Percentiles rank a stretch among this genome's conserved stretches.
These are phyloP conservation scores for Cactoblastis cactorum DNA, from an alignment of 2,888 invertebrate species.

Conservation along the genomic window DNA sequence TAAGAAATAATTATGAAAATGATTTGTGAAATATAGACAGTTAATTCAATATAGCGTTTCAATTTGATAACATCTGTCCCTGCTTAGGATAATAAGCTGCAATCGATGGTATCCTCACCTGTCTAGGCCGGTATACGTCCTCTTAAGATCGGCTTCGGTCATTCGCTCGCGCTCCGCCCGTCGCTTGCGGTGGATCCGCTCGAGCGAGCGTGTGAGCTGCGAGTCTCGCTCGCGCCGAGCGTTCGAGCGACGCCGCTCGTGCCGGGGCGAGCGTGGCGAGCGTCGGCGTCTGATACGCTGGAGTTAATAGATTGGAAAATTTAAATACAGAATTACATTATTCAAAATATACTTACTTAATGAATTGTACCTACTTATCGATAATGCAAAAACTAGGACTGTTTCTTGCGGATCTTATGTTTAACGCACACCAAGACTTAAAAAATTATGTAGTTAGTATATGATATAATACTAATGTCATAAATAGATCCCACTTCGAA, in stretches of 20 bases:
- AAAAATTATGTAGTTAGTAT: too few species aligned
- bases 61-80: too few species aligned
- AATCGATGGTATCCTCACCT: conserved; percentile 39
- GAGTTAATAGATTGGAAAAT: background rate
- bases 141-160: conserved; percentile 75
- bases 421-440: too few species aligned
- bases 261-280: conserved; percentile 46
- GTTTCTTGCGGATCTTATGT: too few species aligned
- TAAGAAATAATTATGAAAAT: too few species aligned
- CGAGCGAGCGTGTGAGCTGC: conserved; percentile 71
- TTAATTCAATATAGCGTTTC: too few species aligned
- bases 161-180: conserved; percentile 56
- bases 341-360: background rate
- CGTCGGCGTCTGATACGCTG: conserved; percentile 61
- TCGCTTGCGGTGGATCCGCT: conserved; percentile 73
- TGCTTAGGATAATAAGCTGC: too few species aligned
- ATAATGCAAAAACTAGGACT: too few species aligned
- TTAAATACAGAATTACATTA: background rate
- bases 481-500: too few species aligned
- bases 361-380: too few species aligned
- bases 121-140: conserved; percentile 81
- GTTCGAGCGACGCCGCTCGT: conserved; percentile 56
- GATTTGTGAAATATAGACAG: too few species aligned
- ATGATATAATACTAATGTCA: too few species aligned
- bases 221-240: conserved; percentile 51